These are phyloP conservation scores for Phthorimaea operculella DNA, from an alignment of 1,140 invertebrate genomes.

Conservation along the genomic window DNA sequence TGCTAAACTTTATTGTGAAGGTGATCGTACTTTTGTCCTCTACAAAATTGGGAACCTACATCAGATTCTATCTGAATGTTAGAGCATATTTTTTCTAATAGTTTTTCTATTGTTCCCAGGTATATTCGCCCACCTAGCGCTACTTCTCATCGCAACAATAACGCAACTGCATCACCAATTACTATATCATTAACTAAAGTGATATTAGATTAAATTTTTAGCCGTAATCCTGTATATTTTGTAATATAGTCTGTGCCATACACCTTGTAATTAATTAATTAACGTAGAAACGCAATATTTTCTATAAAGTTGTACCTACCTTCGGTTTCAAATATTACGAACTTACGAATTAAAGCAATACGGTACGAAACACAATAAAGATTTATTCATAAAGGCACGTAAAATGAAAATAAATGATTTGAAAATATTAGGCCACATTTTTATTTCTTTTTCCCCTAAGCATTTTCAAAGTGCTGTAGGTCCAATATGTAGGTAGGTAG, in stretches of 20 bases:
- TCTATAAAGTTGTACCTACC: slow-evolving; percentile 43
- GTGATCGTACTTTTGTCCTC: too few relatives aligned
- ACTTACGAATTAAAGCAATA: slow-evolving; percentile 57
- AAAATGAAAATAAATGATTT: slow-evolving; percentile 35
- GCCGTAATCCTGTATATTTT: slow-evolving; percentile 63
- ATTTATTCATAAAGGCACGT: slow-evolving; percentile 59
- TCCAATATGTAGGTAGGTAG: too few relatives aligned
- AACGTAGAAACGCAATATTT: slow-evolving; percentile 57
- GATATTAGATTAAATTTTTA: slow-evolving; percentile 60
- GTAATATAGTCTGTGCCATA: slow-evolving; percentile 64
- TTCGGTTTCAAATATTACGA: slow-evolving; percentile 47
- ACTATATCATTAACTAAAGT: slow-evolving; percentile 64
- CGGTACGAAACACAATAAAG: slow-evolving; percentile 50
- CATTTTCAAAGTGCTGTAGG: too few relatives aligned
- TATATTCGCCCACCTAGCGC: slow-evolving; percentile 33
- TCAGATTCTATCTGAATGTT: too few relatives aligned
- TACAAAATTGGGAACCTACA: too few relatives aligned
- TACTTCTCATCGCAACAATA: slow-evolving; percentile 29
- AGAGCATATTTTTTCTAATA: too few relatives aligned
- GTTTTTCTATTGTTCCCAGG: slow-evolving; percentile 31
- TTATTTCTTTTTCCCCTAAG: too few relatives aligned
- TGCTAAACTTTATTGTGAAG: too few relatives aligned
- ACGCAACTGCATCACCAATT: slow-evolving; percentile 42
- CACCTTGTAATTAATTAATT: slow-evolving; percentile 38
- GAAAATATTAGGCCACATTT: background rate